Percentiles rank a stretch among this genome's conserved stretches.
phyloP scores from a whole-genome alignment of 64 coral and sea anemone species.

The Pachyseris speciosa region DNA sequence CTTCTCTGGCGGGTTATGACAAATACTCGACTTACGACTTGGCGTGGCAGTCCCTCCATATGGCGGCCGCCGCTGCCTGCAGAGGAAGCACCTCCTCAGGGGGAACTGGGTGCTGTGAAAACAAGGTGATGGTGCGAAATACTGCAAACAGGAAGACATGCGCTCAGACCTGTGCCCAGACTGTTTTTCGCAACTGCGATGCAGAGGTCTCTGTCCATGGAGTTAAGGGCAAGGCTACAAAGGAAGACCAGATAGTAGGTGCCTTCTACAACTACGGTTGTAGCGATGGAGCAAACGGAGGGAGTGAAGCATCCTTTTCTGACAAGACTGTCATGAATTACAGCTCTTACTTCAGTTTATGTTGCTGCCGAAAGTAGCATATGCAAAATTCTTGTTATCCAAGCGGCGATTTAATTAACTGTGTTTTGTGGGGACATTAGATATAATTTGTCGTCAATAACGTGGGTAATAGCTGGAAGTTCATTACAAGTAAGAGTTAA shows the following conservation, averaged over 20 bases:
- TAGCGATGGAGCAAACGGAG: background rate
- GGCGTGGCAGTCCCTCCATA: no score
- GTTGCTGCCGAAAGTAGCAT: slow-evolving; percentile 53
- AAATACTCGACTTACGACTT: slow-evolving; percentile 2
- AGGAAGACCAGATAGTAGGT: slow-evolving; percentile 4
- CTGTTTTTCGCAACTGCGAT: slow-evolving; percentile 17
- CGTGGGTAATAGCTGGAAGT: no score
- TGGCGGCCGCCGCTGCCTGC: no score
- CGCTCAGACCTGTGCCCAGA: slow-evolving; percentile 26
- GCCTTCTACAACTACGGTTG: slow-evolving; percentile 55
- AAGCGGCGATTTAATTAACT: background rate
- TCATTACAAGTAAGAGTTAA: no score
- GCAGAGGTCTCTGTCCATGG: slow-evolving; percentile 42
- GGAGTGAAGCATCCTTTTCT: background rate
- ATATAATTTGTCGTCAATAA: no score
- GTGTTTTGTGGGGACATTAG: no score
- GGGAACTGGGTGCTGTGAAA: slow-evolving; percentile 49
- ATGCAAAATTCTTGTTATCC: background rate
- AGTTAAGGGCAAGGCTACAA: slow-evolving; percentile 30
- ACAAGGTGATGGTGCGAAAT: slow-evolving; percentile 42
- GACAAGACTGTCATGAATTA: background rate
- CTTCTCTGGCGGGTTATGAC: background rate
- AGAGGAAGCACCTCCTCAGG: slow-evolving; percentile 59
- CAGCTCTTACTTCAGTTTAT: slow-evolving; percentile 30
- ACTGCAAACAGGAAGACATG: slow-evolving; percentile 21